Evolutionary conservation across 1,140 invertebrate genomes (phyloP).

Genomic region (Heliconius nattereri): DNA sequence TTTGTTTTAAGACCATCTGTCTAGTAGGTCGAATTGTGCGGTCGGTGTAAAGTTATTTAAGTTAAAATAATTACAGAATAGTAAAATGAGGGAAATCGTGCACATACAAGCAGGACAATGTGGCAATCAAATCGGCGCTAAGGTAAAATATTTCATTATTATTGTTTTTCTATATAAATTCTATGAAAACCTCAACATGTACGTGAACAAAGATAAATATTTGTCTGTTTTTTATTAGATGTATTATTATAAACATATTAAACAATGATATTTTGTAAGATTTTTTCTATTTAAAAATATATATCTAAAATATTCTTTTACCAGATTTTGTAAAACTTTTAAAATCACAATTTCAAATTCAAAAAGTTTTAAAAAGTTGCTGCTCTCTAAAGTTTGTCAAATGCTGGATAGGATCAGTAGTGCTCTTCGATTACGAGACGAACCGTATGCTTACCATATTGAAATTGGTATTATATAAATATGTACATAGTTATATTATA

Average conservation of each 20-base stretch:
- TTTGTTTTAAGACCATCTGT: conserved; percentile 63
- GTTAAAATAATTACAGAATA: conserved; percentile 45
- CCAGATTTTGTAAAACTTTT: not conserved
- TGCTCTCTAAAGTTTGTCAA: not conserved
- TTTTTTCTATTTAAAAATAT: no score
- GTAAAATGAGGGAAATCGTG: conserved; percentile 82
- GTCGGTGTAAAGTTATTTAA: conserved; percentile 47
- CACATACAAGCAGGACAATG: not conserved
- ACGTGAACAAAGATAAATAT: not conserved
- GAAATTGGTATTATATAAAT: no score
- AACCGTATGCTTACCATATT: no score
- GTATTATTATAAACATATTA: no score
- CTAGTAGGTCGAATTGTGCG: conserved; percentile 54
- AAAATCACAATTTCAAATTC: conserved; percentile 1
- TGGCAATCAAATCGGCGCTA: conserved; percentile 85
- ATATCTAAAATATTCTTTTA: no score
- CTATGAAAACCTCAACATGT: no score
- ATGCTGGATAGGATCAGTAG: not conserved
- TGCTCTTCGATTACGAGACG: not conserved
- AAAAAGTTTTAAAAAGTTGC: not conserved
- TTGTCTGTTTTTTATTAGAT: not conserved
- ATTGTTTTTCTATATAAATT: not conserved
- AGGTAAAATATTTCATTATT: conserved; percentile 80
- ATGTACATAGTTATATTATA: no score
- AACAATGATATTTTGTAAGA: no score